phyloP scores from a whole-genome alignment of 2,888 invertebrate species.

The Microctonus brassicae region DNA sequence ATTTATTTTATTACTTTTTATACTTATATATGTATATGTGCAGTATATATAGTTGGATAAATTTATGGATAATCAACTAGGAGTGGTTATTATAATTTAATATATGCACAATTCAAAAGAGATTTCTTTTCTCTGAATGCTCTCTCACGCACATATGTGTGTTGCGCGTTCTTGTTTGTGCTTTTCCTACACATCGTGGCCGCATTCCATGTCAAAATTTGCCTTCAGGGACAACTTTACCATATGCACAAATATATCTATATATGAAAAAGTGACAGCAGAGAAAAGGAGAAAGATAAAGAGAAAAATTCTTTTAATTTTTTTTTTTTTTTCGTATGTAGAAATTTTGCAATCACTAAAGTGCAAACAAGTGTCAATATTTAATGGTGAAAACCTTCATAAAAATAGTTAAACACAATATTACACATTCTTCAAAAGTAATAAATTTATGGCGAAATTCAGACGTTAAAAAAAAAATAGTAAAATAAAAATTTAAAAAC shows the following conservation, averaged over 20 bases:
- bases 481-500: no score
- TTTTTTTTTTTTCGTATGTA: background rate
- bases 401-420: background rate
- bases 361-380: constrained; percentile 15
- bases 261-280: background rate
- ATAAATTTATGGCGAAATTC: no score
- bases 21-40: background rate
- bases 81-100: constrained; percentile 6
- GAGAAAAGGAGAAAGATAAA: background rate
- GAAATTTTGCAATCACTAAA: constrained; percentile 3
- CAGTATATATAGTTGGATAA: background rate
- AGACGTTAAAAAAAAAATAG: background rate
- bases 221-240: constrained; percentile 18
- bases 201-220: constrained; percentile 34
- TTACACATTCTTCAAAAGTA: no score
- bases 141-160: constrained; percentile 12
- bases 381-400: background rate
- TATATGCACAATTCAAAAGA: constrained; percentile 8
- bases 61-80: background rate
- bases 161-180: constrained; percentile 5
- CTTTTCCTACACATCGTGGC: constrained; percentile 34
- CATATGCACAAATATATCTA: background rate
- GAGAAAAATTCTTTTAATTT: no score
- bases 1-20: background rate
- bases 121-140: constrained; percentile 17